A percentile compares a stretch with the other conserved stretches of the same genome.
Conservation (phyloP, 2,113 vertebrate species). For the Cyanoliseus patagonus region DNA sequence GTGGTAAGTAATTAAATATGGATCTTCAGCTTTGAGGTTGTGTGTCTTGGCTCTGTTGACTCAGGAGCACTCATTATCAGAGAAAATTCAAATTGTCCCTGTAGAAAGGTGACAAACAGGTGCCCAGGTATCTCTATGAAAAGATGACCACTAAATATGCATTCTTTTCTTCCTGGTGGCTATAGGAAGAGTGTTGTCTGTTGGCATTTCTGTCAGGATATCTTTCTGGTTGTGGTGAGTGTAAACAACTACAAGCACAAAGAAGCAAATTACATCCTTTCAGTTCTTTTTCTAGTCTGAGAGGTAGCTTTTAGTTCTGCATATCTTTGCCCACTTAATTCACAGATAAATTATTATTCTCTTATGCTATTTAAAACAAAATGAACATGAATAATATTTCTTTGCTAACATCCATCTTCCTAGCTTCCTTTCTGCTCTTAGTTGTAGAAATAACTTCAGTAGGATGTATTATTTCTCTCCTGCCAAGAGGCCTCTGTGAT, state of each 20-base stretch:
- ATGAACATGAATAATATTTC: constrained; percentile 52
- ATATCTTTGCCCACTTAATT: constrained; percentile 47
- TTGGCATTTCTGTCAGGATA: constrained; percentile 75
- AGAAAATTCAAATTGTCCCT: constrained; percentile 10
- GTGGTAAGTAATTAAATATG: constrained; percentile 9
- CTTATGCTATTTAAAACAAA: constrained; percentile 49
- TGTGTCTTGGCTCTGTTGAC: background rate
- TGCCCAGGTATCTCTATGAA: background rate
- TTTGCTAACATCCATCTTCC: constrained; percentile 54
- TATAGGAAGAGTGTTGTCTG: constrained; percentile 70
- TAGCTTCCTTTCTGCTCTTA: constrained; percentile 51
- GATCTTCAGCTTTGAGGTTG: constrained; percentile 1
- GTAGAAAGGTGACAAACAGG: background rate
- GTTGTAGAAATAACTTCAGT: constrained; percentile 21
- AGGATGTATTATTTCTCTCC: constrained; percentile 10
- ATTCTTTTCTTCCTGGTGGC: constrained; percentile 68
- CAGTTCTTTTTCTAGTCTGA: constrained; percentile 25
- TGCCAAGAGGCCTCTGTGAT: constrained; percentile 26
- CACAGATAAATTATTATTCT: constrained; percentile 43
- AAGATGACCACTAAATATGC: constrained; percentile 52
- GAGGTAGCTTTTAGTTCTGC: constrained; percentile 54
- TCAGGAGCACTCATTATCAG: constrained; percentile 38
- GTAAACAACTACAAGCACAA: constrained; percentile 16
- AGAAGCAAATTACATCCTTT: constrained; percentile 31
- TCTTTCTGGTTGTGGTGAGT: constrained; percentile 76